Base-by-base conservation (phyloP, 2,113 vertebrate genomes). In the Puntigrus tetrazona region DNA sequence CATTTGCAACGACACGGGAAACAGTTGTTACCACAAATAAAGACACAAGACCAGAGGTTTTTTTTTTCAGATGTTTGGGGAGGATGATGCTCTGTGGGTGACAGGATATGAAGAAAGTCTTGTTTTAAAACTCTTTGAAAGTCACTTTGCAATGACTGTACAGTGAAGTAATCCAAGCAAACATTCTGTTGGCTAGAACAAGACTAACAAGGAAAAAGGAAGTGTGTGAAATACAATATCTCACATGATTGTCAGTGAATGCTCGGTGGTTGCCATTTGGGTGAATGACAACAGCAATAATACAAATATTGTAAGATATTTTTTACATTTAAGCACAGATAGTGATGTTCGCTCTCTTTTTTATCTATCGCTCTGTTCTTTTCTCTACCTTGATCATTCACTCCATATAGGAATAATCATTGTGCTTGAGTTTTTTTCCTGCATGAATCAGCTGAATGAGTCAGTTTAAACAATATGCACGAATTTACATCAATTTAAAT, bases 91-190 rank as follows among this genome's bases (percentile, higher is more conserved):
- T 65, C 18, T 65, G 57, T 22, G 41, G 59, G 59, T 10, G 75
- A 78, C 11, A 7, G n/a, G 5, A 2, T 43, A 27, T 79, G 77
- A 79, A 41, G n/a, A 45, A n/a, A 73, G 38, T 38, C 36, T 29
- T 65, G 61, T 4, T 65, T 65, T 65, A 31, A 65, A 65, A 76
- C 45, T 18, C 47, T 9, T 76, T 75, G 72, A 78, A 78, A 57
- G 52, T 61, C 55, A 27, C 29, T 79, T 80, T 65, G 36, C 41
- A 18, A 22, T 59, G 25, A 65, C 27, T 31, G 59, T 63, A 22
- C 59, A n/a, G 41, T 45, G 8, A 27, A 22, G 25, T 65, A 67
- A 61, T 78, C 36, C 25, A 61, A 78, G 55, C 9, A 43, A 72
- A n/a, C 36, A 72, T 43, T 43, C 22, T 25, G 34, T 3, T 25